These are phyloP conservation scores for Polyommatus iphigenia DNA, from an alignment of 2,888 invertebrate species.

Conservation along the genomic window DNA sequence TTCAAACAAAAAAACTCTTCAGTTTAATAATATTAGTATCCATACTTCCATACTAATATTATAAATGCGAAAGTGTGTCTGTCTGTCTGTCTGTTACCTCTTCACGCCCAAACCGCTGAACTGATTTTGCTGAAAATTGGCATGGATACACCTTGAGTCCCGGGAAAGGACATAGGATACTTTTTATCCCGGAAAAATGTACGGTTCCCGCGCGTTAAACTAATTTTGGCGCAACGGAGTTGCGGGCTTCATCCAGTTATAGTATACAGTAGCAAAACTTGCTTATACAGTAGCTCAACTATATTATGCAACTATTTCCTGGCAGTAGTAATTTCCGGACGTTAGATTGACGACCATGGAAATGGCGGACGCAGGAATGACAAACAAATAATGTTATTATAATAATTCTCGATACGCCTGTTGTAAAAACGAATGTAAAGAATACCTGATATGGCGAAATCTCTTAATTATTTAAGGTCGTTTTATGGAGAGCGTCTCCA, in stretches of 20 bases:
- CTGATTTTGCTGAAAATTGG: no score
- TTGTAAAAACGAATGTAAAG: not conserved
- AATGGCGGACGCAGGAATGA: not conserved
- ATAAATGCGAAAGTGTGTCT: no score
- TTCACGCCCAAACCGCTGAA: no score
- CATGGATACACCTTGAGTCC: no score
- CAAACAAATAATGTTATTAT: slow-evolving; percentile 12
- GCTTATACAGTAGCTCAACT: not conserved
- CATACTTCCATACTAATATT: no score
- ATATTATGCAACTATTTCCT: not conserved
- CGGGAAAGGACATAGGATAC: no score
- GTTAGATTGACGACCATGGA: not conserved
- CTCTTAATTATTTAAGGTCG: not conserved
- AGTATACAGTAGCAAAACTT: no score
- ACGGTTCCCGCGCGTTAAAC: no score
- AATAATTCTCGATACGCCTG: not conserved
- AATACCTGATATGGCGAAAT: not conserved
- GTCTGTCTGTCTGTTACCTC: no score
- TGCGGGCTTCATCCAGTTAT: no score
- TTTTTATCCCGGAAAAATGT: no score
- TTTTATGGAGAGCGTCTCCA: not conserved
- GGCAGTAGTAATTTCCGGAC: not conserved
- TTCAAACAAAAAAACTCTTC: not conserved
- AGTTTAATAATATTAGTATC: not conserved
- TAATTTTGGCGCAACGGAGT: no score